phyloP scores from a whole-genome alignment of 2,888 invertebrate species.

The Esperia sulphurella region DNA sequence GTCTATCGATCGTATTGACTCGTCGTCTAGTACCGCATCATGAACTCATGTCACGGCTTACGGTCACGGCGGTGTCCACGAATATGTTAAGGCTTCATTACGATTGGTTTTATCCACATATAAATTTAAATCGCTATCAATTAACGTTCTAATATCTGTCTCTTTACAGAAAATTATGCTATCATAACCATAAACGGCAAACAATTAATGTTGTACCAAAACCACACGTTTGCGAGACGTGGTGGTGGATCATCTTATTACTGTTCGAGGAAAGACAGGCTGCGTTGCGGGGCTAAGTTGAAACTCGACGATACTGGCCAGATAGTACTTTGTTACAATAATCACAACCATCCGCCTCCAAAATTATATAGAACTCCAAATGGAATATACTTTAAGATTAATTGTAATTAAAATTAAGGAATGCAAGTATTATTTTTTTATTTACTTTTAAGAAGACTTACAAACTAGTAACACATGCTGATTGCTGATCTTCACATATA shows the following conservation, averaged over 20 bases:
- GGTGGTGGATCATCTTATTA: constrained; percentile 8
- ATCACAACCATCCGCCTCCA: constrained; percentile 13
- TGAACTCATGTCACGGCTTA: too few species aligned
- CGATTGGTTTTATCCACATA: too few species aligned
- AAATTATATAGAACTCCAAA: background rate
- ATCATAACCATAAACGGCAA: constrained; percentile 6
- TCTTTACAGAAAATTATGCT: constrained; percentile 4
- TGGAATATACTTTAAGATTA: constrained; percentile 1
- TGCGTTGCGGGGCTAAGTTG: constrained; percentile 9
- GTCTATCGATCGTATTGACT: too few species aligned
- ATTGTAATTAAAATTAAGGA: background rate
- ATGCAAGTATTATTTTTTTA: background rate
- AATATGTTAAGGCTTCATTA: too few species aligned
- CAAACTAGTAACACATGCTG: too few species aligned
- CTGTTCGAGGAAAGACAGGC: constrained; percentile 12
- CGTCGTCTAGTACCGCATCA: too few species aligned
- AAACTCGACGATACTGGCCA: background rate
- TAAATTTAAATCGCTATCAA: background rate
- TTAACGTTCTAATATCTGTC: background rate
- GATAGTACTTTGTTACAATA: background rate
- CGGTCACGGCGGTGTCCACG: too few species aligned
- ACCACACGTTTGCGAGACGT: constrained; percentile 13
- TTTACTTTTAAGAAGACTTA: too few species aligned
- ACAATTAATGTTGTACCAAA: constrained; percentile 3
- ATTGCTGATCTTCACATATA: too few species aligned